phyloP scores from a whole-genome alignment of 1,140 invertebrate genomes.

The Mya arenaria region DNA sequence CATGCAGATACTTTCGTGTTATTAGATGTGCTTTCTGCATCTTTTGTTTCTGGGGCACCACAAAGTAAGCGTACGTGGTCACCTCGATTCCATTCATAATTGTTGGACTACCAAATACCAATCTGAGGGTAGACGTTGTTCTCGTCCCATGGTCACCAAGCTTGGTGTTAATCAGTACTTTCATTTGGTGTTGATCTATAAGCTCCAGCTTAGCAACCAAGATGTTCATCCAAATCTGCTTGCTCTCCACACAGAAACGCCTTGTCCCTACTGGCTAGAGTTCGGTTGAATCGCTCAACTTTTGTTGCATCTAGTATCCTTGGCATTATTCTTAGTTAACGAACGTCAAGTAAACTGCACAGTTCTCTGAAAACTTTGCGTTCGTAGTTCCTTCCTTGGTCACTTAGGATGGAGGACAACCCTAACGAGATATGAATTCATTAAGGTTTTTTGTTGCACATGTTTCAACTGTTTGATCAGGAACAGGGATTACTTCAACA shows the following conservation, averaged over 20 bases:
- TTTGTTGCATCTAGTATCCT: not conserved
- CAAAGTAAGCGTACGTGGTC: not conserved
- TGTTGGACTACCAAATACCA: no score
- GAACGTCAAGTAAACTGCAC: conserved; percentile 39
- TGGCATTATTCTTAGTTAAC: not conserved
- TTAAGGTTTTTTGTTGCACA: conserved; percentile 8
- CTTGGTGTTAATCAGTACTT: not conserved
- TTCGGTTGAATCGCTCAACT: not conserved
- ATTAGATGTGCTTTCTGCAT: not conserved
- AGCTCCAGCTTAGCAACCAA: not conserved
- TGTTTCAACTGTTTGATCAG: conserved; percentile 5
- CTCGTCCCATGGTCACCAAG: not conserved
- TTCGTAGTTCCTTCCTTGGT: conserved; percentile 28
- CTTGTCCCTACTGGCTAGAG: not conserved
- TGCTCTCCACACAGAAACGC: conserved; percentile 3
- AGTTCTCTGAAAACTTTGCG: conserved; percentile 24
- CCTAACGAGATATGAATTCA: conserved; percentile 2
- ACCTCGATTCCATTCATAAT: no score
- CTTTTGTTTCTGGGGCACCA: not conserved
- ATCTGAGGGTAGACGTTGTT: no score
- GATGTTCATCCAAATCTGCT: not conserved
- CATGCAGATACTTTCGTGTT: not conserved
- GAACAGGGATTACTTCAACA: conserved; percentile 23
- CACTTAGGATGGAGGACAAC: not conserved
- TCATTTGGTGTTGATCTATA: not conserved